Evolutionary conservation across 1,140 invertebrate genomes (phyloP).

Genomic region (Halictus rubicundus): DNA sequence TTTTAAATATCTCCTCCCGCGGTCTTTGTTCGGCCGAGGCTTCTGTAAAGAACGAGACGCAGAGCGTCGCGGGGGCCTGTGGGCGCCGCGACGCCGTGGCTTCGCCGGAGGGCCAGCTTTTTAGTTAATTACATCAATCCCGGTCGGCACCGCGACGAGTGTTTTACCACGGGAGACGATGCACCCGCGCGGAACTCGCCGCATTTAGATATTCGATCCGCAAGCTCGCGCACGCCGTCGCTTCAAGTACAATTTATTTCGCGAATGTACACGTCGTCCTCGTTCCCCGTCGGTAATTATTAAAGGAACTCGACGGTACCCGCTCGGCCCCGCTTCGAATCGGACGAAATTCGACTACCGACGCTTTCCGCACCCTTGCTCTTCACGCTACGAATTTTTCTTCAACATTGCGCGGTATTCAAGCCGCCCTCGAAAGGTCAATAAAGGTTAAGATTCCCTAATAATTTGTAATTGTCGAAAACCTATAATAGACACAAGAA

Average conservation of each 20-base stretch:
- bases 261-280: conserved; percentile 1
- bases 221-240: not conserved
- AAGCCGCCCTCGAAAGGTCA: too few species aligned
- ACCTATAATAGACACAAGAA: too few species aligned
- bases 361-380: too few species aligned
- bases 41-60: conserved; percentile 49
- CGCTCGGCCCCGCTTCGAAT: too few species aligned
- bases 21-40: conserved; percentile 55
- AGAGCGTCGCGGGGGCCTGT: conserved; percentile 17
- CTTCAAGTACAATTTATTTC: conserved; percentile 32
- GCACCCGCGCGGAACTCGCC: conserved; percentile 29
- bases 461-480: too few species aligned
- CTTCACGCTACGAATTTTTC: too few species aligned
- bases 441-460: too few species aligned
- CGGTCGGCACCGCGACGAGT: conserved; percentile 35
- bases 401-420: too few species aligned
- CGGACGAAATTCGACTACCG: too few species aligned
- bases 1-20: conserved; percentile 56
- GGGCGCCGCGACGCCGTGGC: conserved; percentile 13
- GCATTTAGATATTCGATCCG: conserved; percentile 33
- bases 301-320: too few species aligned
- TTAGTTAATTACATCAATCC: conserved; percentile 67
- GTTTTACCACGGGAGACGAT: conserved; percentile 47
- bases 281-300: not conserved
- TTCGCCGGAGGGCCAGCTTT: conserved; percentile 29